Conservation (phyloP, 1,140 invertebrate genomes). For the Drosophila takahashii region DNA sequence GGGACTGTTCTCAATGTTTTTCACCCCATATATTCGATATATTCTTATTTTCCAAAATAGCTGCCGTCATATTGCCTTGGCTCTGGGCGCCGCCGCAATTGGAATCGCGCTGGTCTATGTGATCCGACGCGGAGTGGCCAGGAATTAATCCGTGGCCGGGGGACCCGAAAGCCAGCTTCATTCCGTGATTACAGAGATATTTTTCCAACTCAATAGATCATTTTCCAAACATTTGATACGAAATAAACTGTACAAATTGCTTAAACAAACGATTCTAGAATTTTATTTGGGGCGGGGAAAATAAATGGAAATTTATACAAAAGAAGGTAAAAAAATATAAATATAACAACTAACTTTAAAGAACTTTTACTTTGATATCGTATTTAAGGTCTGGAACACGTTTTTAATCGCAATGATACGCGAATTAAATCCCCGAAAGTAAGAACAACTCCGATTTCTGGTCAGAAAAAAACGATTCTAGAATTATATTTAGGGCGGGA, state of each 20-base stretch:
- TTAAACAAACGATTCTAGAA: background rate
- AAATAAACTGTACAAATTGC: slow-evolving; percentile 29
- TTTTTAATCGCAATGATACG: too few species aligned
- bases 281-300: background rate
- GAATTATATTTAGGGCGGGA: too few species aligned
- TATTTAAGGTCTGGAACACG: too few species aligned
- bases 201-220: background rate
- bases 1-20: background rate
- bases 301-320: background rate
- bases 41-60: slow-evolving; percentile 56
- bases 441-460: too few species aligned
- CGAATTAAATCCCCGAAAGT: too few species aligned
- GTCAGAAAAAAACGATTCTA: too few species aligned
- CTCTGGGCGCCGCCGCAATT: slow-evolving; percentile 70
- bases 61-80: slow-evolving; percentile 80
- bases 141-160: slow-evolving; percentile 31
- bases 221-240: slow-evolving; percentile 35
- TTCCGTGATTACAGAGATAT: slow-evolving; percentile 43
- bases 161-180: slow-evolving; percentile 36
- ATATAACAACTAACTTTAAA: too few species aligned
- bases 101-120: slow-evolving; percentile 75
- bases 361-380: too few species aligned
- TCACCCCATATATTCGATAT: background rate
- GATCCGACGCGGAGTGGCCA: slow-evolving; percentile 55
- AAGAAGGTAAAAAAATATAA: background rate